These are phyloP conservation scores for Erebia aethiops DNA, from an alignment of 2,888 invertebrate genomes.

Conservation along the genomic window DNA sequence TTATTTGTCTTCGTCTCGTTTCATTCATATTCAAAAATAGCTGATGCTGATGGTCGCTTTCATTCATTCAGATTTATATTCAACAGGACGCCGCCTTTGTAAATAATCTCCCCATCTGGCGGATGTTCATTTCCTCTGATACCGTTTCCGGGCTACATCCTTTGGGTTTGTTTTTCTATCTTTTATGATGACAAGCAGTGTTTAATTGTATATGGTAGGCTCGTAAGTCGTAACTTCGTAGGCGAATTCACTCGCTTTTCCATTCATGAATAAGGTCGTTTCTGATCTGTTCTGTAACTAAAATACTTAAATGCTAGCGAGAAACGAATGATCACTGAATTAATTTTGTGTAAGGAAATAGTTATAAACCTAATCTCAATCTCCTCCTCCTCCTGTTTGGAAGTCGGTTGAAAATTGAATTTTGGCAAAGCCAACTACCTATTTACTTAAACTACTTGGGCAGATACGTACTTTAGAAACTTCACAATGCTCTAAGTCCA, in stretches of 20 bases:
- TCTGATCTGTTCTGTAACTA: neutral
- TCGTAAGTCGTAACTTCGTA: neutral
- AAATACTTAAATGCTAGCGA: no score
- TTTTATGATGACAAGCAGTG: constrained; percentile 65
- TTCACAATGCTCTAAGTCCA: no score
- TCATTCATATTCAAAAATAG: constrained; percentile 42
- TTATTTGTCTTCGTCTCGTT: constrained; percentile 21
- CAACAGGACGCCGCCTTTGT: constrained; percentile 37
- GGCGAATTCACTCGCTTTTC: constrained; percentile 5
- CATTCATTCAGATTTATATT: constrained; percentile 42
- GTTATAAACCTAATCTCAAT: neutral
- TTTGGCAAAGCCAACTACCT: no score
- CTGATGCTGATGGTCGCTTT: constrained; percentile 34
- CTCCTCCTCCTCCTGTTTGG: no score
- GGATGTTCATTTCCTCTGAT: constrained; percentile 77
- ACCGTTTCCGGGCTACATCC: constrained; percentile 73
- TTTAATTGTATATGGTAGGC: constrained; percentile 44
- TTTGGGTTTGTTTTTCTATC: constrained; percentile 71
- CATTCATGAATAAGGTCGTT: neutral
- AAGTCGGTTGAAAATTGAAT: no score
- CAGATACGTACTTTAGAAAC: no score
- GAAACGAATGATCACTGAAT: no score
- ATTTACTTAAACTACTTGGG: no score
- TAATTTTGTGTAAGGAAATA: neutral
- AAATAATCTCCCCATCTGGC: constrained; percentile 74